These are phyloP conservation scores for Thermophis baileyi DNA, from an alignment of 2,113 vertebrate species.

Conservation along the genomic window DNA sequence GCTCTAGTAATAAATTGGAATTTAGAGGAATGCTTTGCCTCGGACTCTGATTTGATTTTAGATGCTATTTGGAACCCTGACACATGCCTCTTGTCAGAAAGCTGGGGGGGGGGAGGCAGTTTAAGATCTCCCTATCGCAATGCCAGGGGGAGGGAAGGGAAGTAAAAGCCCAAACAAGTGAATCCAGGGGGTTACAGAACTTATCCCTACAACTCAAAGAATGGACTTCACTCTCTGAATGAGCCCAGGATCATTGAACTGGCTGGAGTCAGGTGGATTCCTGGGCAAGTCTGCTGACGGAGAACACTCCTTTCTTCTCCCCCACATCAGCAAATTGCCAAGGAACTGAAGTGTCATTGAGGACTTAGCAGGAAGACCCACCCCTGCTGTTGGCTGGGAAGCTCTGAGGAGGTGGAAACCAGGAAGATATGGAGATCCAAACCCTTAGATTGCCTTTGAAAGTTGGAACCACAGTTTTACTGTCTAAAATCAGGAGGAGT, in stretches of 20 bases:
- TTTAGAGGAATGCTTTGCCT: too few species aligned
- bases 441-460: neutral
- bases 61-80: too few species aligned
- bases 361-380: neutral
- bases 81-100: too few species aligned
- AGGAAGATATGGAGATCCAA: neutral
- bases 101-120: neutral
- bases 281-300: neutral
- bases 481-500: too few species aligned
- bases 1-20: too few species aligned
- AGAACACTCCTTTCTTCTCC: neutral
- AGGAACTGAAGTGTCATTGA: neutral
- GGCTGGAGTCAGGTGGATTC: neutral
- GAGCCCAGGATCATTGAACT: neutral
- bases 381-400: neutral
- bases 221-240: neutral
- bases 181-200: too few species aligned
- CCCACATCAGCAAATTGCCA: neutral
- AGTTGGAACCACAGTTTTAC: too few species aligned
- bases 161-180: too few species aligned
- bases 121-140: neutral
- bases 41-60: too few species aligned
- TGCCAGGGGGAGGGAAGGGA: neutral
- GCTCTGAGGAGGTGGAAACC: neutral
- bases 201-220: neutral